A percentile compares a stretch with the other conserved stretches of the same genome.
Evolutionary conservation across 1,140 invertebrate genomes (phyloP).

Genomic region (Drosophila dunni): DNA sequence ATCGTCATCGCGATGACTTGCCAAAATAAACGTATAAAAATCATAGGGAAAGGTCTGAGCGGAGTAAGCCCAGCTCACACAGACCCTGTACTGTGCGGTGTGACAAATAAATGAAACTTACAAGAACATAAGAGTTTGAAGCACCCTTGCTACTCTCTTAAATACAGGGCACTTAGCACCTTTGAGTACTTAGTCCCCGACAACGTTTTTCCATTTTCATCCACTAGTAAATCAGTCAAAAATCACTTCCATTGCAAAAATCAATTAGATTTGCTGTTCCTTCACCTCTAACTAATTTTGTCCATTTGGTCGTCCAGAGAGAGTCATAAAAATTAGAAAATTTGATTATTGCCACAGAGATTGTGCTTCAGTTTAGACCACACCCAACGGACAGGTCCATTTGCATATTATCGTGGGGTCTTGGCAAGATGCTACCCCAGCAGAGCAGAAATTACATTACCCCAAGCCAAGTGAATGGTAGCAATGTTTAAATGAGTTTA

Average conservation of each 20-base stretch:
- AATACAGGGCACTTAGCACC: background rate
- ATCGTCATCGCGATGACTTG: slow-evolving; percentile 66
- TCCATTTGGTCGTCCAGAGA: slow-evolving; percentile 45
- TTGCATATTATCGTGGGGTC: slow-evolving; percentile 74
- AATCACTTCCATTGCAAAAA: slow-evolving; percentile 66
- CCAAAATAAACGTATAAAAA: slow-evolving; percentile 26
- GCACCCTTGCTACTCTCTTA: slow-evolving; percentile 2
- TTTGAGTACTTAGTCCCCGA: background rate
- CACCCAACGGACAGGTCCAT: slow-evolving; percentile 49
- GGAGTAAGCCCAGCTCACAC: too few relatives aligned
- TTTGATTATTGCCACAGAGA: slow-evolving; percentile 80
- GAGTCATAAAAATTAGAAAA: slow-evolving; percentile 84
- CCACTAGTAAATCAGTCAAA: slow-evolving; percentile 39
- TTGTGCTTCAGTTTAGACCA: slow-evolving; percentile 52
- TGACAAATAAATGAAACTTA: too few relatives aligned
- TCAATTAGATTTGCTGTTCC: slow-evolving; percentile 69
- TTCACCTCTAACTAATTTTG: background rate
- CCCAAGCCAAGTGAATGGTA: slow-evolving; percentile 56
- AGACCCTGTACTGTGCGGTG: too few relatives aligned
- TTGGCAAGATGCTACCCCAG: slow-evolving; percentile 57
- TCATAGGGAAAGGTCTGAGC: too few relatives aligned
- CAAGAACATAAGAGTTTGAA: background rate
- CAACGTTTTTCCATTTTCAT: slow-evolving; percentile 18
- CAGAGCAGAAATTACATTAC: slow-evolving; percentile 74
- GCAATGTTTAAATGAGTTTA: slow-evolving; percentile 82